These are phyloP conservation scores for Drymonia ruficornis DNA, from an alignment of 2,888 invertebrate genomes.

Conservation along the genomic window DNA sequence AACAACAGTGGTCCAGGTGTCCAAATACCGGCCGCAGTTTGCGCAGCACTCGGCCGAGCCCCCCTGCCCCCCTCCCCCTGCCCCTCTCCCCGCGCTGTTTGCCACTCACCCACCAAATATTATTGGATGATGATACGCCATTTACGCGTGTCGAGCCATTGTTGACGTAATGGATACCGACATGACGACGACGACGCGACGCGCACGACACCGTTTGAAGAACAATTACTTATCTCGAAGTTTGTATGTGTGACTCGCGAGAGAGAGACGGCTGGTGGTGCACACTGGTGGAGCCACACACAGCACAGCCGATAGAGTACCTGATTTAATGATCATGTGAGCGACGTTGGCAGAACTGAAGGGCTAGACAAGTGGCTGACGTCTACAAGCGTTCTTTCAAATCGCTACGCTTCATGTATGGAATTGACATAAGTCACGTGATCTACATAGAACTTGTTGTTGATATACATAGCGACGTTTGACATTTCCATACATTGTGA, in stretches of 20 bases:
- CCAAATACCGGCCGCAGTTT: slow-evolving; percentile 50
- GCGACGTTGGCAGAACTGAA: no score
- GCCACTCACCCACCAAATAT: slow-evolving; percentile 54
- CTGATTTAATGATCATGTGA: no score
- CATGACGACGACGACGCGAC: slow-evolving; percentile 9
- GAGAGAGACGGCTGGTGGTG: neutral
- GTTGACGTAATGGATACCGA: slow-evolving; percentile 44
- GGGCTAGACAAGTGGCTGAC: no score
- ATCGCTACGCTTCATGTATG: no score
- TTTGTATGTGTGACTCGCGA: neutral
- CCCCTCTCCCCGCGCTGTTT: slow-evolving; percentile 18
- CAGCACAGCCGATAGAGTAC: no score
- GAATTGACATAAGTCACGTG: no score
- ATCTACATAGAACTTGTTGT: no score
- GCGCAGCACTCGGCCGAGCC: slow-evolving; percentile 43
- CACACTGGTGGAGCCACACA: no score
- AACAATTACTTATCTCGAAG: neutral
- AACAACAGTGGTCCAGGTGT: slow-evolving; percentile 59
- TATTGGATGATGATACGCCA: slow-evolving; percentile 72
- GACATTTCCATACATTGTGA: no score
- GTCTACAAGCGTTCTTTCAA: no score
- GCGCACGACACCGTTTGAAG: neutral
- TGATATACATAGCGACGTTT: no score
- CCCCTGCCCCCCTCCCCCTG: neutral
- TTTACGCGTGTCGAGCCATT: slow-evolving; percentile 55